Percentiles rank a stretch among this genome's conserved stretches.
phyloP scores from a whole-genome alignment of 2,888 invertebrate species.

The Synanthedon myopaeformis region DNA sequence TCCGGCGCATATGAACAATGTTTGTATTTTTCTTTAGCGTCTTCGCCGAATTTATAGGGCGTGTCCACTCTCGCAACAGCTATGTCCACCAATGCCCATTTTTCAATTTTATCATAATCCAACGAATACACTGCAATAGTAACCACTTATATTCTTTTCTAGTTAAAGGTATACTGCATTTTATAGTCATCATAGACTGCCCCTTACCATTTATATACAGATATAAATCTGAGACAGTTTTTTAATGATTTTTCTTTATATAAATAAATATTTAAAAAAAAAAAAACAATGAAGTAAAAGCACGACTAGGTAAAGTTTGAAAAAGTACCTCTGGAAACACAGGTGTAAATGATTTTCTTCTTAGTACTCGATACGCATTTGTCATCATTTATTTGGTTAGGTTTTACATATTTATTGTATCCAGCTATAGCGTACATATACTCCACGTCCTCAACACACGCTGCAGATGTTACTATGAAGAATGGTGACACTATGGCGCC shows the following conservation, averaged over 20 bases:
- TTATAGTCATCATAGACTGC: no score
- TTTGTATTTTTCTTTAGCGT: background rate
- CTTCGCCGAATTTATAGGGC: conserved; percentile 16
- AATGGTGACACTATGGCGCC: conserved; percentile 17
- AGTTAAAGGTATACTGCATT: no score
- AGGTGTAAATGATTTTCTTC: conserved; percentile 25
- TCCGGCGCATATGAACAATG: conserved; percentile 22
- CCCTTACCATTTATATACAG: no score
- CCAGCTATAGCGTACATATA: conserved; percentile 25
- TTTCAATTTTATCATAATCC: conserved; percentile 16
- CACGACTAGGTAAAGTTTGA: no score
- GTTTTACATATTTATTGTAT: conserved; percentile 20
- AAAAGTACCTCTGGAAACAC: conserved; percentile 7
- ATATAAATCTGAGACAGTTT: no score
- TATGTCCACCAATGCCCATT: conserved; percentile 34
- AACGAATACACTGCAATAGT: conserved; percentile 24
- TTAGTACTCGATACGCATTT: conserved; percentile 21
- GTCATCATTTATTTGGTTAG: conserved; percentile 13
- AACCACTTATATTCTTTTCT: no score
- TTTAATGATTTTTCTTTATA: no score
- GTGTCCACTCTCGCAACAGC: conserved; percentile 30
- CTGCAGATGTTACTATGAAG: conserved; percentile 24
- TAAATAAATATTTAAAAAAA: no score
- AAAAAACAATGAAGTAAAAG: no score
- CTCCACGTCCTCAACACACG: conserved; percentile 23